These are phyloP conservation scores for Cephus sareptanus DNA, from an alignment of 2,888 invertebrate genomes.

Conservation along the genomic window DNA sequence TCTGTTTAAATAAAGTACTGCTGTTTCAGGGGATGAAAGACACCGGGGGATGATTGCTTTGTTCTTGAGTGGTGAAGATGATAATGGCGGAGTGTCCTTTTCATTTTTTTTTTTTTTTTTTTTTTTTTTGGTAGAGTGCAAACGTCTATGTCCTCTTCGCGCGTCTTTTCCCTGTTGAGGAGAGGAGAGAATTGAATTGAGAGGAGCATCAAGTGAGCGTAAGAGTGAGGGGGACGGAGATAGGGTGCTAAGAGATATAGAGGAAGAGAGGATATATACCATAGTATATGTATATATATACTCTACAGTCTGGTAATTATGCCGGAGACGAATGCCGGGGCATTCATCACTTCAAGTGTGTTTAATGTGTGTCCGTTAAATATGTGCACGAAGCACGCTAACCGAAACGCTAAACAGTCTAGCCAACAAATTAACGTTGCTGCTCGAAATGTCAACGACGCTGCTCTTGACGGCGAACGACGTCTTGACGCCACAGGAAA, in stretches of 20 bases:
- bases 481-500: not conserved
- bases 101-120: not conserved
- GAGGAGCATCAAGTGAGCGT: not conserved
- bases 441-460: constrained; percentile 42
- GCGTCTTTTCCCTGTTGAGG: not conserved
- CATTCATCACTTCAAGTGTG: constrained; percentile 50
- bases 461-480: constrained; percentile 2
- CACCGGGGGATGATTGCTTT: not conserved
- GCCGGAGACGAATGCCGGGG: constrained; percentile 43
- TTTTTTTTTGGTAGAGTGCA: not conserved
- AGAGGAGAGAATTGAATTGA: not conserved
- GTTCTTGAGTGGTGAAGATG: not conserved
- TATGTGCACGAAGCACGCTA: constrained; percentile 46
- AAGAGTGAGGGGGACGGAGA: not conserved
- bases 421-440: constrained; percentile 53
- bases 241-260: constrained; percentile 16
- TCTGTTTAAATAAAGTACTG: not conserved
- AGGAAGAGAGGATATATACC: constrained; percentile 23
- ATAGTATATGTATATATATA: not conserved
- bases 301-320: constrained; percentile 39
- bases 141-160: not conserved
- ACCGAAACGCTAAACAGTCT: constrained; percentile 40
- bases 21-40: not conserved
- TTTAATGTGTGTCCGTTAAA: constrained; percentile 48
- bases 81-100: not conserved